Conservation (phyloP, 2,797 vertebrate genomes). For the Triplophysa yarkandensis region DNA sequence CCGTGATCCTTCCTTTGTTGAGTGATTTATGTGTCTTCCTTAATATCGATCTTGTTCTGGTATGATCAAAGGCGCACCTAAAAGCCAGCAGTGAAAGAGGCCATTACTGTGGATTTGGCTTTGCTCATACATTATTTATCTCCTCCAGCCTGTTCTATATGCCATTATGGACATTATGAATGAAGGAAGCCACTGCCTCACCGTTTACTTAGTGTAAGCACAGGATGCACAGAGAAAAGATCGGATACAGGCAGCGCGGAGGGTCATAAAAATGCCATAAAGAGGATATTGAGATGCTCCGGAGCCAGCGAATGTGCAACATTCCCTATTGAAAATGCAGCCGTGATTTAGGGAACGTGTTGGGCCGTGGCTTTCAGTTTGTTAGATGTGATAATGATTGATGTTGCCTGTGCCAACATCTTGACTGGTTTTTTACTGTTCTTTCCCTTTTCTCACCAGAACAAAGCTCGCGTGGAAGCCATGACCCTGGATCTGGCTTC, state of each 20-base stretch:
- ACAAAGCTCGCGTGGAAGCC: conserved; percentile 93
- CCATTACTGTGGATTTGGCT: conserved; percentile 88
- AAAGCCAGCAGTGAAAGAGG: conserved; percentile 83
- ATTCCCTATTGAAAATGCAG: conserved; percentile 55
- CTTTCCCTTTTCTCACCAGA: conserved; percentile 71
- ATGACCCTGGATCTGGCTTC: conserved; percentile 92
- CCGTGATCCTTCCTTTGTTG: conserved; percentile 52
- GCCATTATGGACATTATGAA: conserved; percentile 91
- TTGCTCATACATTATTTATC: conserved; percentile 91
- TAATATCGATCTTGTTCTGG: conserved; percentile 68
- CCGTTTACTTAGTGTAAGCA: conserved; percentile 81
- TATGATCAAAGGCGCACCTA: conserved; percentile 81
- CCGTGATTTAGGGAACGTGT: conserved; percentile 53
- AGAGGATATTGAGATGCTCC: conserved; percentile 59
- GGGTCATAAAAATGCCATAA: conserved; percentile 62
- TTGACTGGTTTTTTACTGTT: conserved; percentile 8
- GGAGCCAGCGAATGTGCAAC: conserved; percentile 53
- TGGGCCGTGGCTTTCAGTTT: conserved; percentile 29
- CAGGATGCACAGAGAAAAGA: conserved; percentile 47
- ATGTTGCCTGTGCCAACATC: conserved; percentile 33
- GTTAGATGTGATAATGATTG: conserved; percentile 39
- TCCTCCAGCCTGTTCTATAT: conserved; percentile 84
- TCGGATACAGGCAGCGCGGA: conserved; percentile 53
- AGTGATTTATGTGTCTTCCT: conserved; percentile 60
- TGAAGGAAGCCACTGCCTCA: conserved; percentile 81